Conservation (phyloP, 2,797 vertebrate genomes). For the Anniella stebbinsi region DNA sequence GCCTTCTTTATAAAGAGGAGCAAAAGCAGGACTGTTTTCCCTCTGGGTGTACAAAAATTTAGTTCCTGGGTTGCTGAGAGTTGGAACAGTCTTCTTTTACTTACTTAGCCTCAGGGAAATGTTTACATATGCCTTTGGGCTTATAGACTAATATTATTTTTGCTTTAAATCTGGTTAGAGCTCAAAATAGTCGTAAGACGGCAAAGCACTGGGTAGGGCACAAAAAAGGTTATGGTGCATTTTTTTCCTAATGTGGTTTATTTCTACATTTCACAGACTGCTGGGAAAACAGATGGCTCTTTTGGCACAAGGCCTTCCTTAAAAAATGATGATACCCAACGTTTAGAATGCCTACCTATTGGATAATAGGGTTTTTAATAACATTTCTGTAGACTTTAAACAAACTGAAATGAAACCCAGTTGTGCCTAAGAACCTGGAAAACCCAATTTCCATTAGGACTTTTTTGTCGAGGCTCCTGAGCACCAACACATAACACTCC, state of each 20-base stretch:
- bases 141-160: background rate
- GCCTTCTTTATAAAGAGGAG: background rate
- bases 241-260: background rate
- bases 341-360: slow-evolving; percentile 1
- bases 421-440: background rate
- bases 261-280: slow-evolving; percentile 16
- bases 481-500: background rate
- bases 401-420: background rate
- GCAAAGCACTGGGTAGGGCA: slow-evolving; percentile 1
- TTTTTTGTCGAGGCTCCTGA: background rate
- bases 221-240: background rate
- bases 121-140: background rate
- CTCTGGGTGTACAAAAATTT: background rate
- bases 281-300: slow-evolving; percentile 28
- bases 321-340: background rate
- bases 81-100: background rate
- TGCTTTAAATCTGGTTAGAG: background rate
- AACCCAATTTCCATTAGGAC: background rate
- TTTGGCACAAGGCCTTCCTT: slow-evolving; percentile 11
- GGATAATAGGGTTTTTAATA: background rate
- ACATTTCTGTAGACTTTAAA: background rate
- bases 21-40: background rate
- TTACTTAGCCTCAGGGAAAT: slow-evolving; percentile 2
- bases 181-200: slow-evolving; percentile 22
- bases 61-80: background rate